Conservation (phyloP, 2,797 vertebrate genomes). For the Alosa sapidissima region DNA sequence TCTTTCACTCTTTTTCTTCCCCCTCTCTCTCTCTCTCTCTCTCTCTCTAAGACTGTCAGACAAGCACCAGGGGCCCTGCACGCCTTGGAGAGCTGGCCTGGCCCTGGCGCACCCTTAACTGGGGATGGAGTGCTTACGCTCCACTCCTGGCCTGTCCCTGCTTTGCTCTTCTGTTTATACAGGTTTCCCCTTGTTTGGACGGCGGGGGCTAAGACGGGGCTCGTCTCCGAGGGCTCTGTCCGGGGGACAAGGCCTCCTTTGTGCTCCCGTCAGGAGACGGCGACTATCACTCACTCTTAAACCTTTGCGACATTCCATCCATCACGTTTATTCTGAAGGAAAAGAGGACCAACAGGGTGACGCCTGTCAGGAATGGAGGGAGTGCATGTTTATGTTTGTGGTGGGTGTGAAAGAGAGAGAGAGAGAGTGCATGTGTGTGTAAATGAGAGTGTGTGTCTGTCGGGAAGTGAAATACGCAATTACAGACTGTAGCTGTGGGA, state of each 20-base stretch:
- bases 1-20: not conserved
- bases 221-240: slow-evolving; percentile 50
- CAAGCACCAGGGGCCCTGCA: not conserved
- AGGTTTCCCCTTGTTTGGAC: slow-evolving; percentile 14
- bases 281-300: slow-evolving; percentile 68
- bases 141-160: not conserved
- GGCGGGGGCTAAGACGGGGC: slow-evolving; percentile 22
- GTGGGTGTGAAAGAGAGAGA: not conserved
- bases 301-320: slow-evolving; percentile 69
- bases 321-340: slow-evolving; percentile 70
- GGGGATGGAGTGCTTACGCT: not conserved
- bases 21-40: not conserved
- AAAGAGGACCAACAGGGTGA: slow-evolving; percentile 51
- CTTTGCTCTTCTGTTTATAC: slow-evolving; percentile 19
- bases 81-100: not conserved
- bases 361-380: slow-evolving; percentile 53
- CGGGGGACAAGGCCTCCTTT: slow-evolving; percentile 51
- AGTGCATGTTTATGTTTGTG: slow-evolving; percentile 45
- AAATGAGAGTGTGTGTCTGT: slow-evolving; percentile 42
- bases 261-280: slow-evolving; percentile 57
- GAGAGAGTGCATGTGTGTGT: slow-evolving; percentile 34
- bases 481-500: slow-evolving; percentile 36
- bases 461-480: slow-evolving; percentile 38
- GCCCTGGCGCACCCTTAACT: not conserved
- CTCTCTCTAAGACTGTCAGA: not conserved